Evolutionary conservation across 2,113 vertebrate species (phyloP), one percentile per base, ranked within the genome.

Genomic region (Mobula hypostoma): DNA sequence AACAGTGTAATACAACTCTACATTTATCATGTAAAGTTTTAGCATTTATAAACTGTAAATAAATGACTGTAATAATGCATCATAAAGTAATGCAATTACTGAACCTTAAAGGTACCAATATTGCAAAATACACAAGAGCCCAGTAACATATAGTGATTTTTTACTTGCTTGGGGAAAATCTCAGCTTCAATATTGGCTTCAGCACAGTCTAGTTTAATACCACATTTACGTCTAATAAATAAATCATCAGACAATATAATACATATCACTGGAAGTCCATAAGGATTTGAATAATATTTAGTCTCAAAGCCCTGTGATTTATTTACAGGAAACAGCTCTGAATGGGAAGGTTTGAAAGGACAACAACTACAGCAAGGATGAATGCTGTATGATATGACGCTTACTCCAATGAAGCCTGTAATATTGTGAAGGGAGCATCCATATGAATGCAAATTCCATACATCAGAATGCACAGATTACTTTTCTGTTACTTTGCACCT

Each of bases 61-160:
- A 74, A 93, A 74, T 93, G 68, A 74, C 72, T 93, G 70, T 27
- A 93, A 93, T 93, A 76, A 93, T 93, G 36, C 68, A 76, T 93
- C 74, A 93, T 74, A 56, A 21, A 93, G 40, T 72, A 56, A 74
- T 27, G 91, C 40, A 93, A 93, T 93, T 93, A 56, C 66, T 72
- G 32, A 70, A 36, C 68, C 90, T 93, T 93, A 27, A 74, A 93
- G 66, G 68, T 76, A 74, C 36, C 91, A 93, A 93, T 93, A 74
- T 93, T 29, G 24, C 91, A 48, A 48, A 93, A 56, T 93, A 74
- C 32, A 72, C 68, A 74, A 24, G 91, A 93, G 83, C 83, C 56
- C 36, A 56, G 68, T 93, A 32, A 93, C 74, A 74, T 74, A 74
- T 29, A 76, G 36, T 74, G 29, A 11, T 48, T 93, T 56, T 93